These are phyloP conservation scores for Anadara kagoshimensis DNA, from an alignment of 1,140 invertebrate genomes.

Conservation along the genomic window DNA sequence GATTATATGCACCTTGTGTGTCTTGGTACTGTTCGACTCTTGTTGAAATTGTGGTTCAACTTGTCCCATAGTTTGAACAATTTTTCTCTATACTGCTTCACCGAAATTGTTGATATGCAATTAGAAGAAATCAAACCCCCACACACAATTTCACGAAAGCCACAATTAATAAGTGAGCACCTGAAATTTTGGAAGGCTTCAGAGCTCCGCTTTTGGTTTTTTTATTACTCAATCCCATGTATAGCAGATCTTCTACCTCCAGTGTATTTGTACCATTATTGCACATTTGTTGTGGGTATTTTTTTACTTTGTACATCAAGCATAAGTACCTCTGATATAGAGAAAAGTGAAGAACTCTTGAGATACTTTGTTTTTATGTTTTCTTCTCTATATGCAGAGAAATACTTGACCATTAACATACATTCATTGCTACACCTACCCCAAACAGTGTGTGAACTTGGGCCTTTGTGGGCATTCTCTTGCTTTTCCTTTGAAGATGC, in stretches of 20 bases:
- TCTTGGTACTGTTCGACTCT: conserved; percentile 8
- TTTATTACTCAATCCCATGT: conserved; percentile 13
- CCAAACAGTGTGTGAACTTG: conserved; percentile 7
- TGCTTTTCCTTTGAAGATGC: conserved; percentile 41
- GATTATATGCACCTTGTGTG: conserved; percentile 27
- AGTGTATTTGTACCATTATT: conserved; percentile 16
- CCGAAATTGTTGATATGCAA: conserved; percentile 6
- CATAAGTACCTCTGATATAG: conserved; percentile 1
- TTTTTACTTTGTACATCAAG: conserved; percentile 6
- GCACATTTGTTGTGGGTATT: conserved; percentile 11
- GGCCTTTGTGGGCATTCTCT: conserved; percentile 23
- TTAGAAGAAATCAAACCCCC: conserved; percentile 17
- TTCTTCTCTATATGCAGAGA: conserved; percentile 9
- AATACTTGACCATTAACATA: conserved; percentile 11
- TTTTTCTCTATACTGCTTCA: conserved; percentile 13
- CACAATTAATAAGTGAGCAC: conserved; percentile 19
- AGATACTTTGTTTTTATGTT: conserved; percentile 23
- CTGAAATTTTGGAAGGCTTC: conserved; percentile 30
- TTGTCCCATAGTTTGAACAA: neutral
- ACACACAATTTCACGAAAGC: conserved; percentile 13
- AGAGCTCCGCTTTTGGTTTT: conserved; percentile 21
- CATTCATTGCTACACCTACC: conserved; percentile 23
- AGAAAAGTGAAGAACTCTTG: conserved; percentile 16
- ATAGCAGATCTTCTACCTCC: conserved; percentile 1
- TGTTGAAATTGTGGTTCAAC: conserved; percentile 24